Conservation (phyloP, 2,797 vertebrate genomes). For the Florisuga fusca region DNA sequence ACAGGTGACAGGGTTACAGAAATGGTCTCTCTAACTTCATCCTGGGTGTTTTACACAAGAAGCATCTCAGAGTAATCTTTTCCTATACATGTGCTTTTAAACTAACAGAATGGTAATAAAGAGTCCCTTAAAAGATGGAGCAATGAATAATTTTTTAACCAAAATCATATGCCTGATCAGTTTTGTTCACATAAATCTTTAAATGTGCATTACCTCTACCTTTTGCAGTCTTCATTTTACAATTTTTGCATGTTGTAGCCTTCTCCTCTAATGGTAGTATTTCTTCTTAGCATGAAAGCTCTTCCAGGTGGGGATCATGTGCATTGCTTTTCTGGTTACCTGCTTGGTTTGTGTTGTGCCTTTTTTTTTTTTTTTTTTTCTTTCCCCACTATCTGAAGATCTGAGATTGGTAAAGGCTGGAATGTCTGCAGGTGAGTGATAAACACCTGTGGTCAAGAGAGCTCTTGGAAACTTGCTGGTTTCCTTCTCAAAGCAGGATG, state of each 20-base stretch:
- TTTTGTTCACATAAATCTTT: neutral
- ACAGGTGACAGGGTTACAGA: neutral
- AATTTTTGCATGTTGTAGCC: neutral
- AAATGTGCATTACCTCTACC: neutral
- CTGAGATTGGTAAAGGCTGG: neutral
- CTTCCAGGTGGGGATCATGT: neutral
- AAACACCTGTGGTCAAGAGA: slow-evolving; percentile 28
- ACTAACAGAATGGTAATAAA: neutral
- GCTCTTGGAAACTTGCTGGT: slow-evolving; percentile 26
- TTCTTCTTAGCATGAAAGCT: neutral
- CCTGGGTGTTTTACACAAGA: neutral
- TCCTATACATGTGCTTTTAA: neutral
- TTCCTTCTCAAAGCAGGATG: slow-evolving; percentile 33
- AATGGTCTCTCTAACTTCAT: neutral
- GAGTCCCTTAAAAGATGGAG: neutral
- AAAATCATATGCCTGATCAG: neutral
- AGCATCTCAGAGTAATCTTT: neutral
- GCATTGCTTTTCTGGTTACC: neutral
- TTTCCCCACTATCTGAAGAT: neutral
- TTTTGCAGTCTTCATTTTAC: neutral
- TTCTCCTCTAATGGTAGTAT: neutral
- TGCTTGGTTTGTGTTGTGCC: neutral
- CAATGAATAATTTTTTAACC: neutral
- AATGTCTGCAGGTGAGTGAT: slow-evolving; percentile 23
- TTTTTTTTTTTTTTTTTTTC: too few relatives aligned